Percentiles rank a stretch among this genome's conserved stretches.
Conservation (phyloP, 2,113 vertebrate genomes). For the Mungos mungo region DNA sequence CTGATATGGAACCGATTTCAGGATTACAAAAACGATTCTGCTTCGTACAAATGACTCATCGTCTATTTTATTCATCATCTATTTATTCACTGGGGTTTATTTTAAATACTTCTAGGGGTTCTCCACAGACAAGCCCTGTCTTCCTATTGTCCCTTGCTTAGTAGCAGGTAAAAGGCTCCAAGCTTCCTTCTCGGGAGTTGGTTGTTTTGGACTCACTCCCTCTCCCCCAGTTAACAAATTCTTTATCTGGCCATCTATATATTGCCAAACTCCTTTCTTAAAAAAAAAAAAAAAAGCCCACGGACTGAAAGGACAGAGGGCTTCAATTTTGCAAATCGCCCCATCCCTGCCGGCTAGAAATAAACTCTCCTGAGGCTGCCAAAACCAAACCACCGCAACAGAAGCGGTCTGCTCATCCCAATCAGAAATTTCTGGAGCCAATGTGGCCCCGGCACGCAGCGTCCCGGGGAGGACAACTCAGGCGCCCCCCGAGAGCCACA, state of each 20-base stretch:
- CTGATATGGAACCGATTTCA: slow-evolving; percentile 52
- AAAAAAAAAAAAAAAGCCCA: not conserved
- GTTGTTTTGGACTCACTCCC: not conserved
- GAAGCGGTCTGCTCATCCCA: not conserved
- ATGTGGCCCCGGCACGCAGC: not conserved
- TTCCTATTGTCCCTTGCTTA: not conserved
- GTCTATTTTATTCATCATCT: not conserved
- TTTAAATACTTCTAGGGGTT: slow-evolving; percentile 33
- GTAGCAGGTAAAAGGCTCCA: slow-evolving; percentile 43
- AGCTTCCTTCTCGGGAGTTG: not conserved
- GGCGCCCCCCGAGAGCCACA: not conserved
- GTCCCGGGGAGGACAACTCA: not conserved
- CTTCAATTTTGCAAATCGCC: not conserved
- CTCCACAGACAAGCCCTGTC: not conserved
- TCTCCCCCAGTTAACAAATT: not conserved
- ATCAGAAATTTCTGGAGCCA: not conserved
- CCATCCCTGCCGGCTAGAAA: not conserved
- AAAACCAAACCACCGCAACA: not conserved
- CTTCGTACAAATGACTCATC: slow-evolving; percentile 10
- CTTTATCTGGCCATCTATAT: not conserved
- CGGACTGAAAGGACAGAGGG: not conserved
- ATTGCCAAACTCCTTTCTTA: not conserved
- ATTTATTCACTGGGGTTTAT: not conserved
- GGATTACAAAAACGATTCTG: slow-evolving; percentile 33
- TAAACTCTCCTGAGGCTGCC: not conserved